Evolutionary conservation across 1,140 invertebrate genomes (phyloP), one percentile per base, ranked within the genome.

Genomic region (Formica selysi): DNA sequence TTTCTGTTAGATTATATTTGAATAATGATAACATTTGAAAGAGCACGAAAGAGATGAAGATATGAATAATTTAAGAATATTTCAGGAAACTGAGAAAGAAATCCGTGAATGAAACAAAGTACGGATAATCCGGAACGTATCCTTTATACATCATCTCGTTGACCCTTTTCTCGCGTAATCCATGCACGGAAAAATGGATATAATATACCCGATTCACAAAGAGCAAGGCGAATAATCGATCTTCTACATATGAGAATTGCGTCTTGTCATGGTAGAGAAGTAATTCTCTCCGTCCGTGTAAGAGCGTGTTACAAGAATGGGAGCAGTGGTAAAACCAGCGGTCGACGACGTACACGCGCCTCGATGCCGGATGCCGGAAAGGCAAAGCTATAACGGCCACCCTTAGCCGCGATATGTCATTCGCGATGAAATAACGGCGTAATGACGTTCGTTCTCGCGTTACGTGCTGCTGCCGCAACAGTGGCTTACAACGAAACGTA

Each of bases 381-480:
- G 54, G 79, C 79, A 36, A 48, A 83, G 79, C 79, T 32, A 54
- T 61, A 71, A 71, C 38, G 16, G 48, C 51, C 38, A 54, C 19
- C 67, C 65, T 81, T 81, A 81, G 67, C 68, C 54, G 67, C 79
- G 67, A 73, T 81, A 73, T 81, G 79, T 81, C 79, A 81, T 81
- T 83, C 54, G 68, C 79, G 68, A 83, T 74, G 68, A 74, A 83
- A 83, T 83, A 74, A 41, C 68, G 19, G 26, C 26, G 79, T 62
- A 83, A 83, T 74, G 79, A 83, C 41, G 68, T 70, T 44, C 54
- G 79, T 22, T 74, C 68, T 74, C 79, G 38, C 68, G 54, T 74
- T 74, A 74, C 79, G 41, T 70, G 64, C 68, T 29, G 38, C 26
- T 19, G 67, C 29, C 44, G 26, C 54, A 36, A 29, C 57, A 51